A percentile compares a stretch with the other conserved stretches of the same genome.
phyloP scores from a whole-genome alignment of 1,140 invertebrate species.

The Megathymus violae region DNA sequence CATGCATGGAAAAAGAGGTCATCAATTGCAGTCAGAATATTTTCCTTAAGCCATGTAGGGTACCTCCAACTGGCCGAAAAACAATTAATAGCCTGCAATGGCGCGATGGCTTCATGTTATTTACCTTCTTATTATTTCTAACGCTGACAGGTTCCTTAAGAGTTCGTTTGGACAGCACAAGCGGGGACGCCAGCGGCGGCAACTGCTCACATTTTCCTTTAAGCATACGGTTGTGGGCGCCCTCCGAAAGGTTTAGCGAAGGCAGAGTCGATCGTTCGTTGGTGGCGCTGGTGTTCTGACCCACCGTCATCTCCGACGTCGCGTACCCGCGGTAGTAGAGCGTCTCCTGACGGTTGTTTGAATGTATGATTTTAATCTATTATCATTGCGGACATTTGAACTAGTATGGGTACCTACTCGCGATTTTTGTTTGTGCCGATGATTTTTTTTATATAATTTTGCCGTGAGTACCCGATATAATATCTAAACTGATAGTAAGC shows the following conservation, averaged over 20 bases:
- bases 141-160: conserved; percentile 58
- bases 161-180: conserved; percentile 60
- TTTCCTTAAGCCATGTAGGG: too few species aligned
- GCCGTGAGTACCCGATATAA: too few species aligned
- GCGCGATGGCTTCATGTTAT: not conserved
- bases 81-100: too few species aligned
- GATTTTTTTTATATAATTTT: too few species aligned
- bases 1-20: too few species aligned
- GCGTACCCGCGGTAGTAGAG: conserved; percentile 79
- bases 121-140: conserved; percentile 63
- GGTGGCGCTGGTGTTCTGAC: conserved; percentile 60
- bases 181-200: conserved; percentile 74
- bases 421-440: too few species aligned
- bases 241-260: conserved; percentile 65
- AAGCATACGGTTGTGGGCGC: conserved; percentile 56
- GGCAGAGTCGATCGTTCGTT: conserved; percentile 68
- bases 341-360: conserved; percentile 63
- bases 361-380: too few species aligned
- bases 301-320: conserved; percentile 77
- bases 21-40: too few species aligned
- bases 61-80: too few species aligned
- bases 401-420: too few species aligned
- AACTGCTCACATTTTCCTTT: conserved; percentile 73
- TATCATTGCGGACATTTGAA: too few species aligned
- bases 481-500: too few species aligned